Conservation (phyloP, 2,113 vertebrate genomes). For the Xyrauchen texanus region DNA sequence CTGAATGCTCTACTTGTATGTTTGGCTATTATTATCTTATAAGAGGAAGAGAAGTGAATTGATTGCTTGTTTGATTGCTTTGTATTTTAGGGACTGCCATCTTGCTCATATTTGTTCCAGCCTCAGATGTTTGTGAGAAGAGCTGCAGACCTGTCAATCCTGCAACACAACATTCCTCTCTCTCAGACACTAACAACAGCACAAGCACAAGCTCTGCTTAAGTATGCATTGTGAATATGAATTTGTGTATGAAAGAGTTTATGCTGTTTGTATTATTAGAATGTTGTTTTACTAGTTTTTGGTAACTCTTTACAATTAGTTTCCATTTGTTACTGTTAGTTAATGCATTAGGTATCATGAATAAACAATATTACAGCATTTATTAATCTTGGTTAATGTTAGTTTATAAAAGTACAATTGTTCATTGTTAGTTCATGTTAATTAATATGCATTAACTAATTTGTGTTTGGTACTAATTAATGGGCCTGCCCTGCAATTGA, state of each 20-base stretch:
- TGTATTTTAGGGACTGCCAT: slow-evolving; percentile 81
- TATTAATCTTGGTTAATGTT: no score
- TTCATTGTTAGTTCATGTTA: no score
- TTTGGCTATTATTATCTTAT: no score
- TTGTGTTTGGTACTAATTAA: no score
- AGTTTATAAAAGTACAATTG: no score
- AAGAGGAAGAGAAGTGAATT: not conserved
- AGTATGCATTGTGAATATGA: slow-evolving; percentile 72
- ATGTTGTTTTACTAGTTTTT: not conserved
- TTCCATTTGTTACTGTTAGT: no score
- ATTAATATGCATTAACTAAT: no score
- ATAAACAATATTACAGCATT: no score
- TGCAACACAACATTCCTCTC: slow-evolving; percentile 72
- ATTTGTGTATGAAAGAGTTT: not conserved
- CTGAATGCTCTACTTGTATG: not conserved
- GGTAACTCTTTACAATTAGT: no score
- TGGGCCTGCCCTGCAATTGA: no score
- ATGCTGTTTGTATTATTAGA: not conserved
- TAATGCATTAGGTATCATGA: no score
- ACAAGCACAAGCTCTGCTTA: slow-evolving; percentile 78
- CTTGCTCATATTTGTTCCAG: slow-evolving; percentile 89
- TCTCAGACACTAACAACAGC: slow-evolving; percentile 70
- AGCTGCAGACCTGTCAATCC: slow-evolving; percentile 75
- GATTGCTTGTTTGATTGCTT: slow-evolving; percentile 6
- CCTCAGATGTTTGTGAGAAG: slow-evolving; percentile 87